phyloP scores from a whole-genome alignment of 2,797 vertebrate species.

The Dallia pectoralis region DNA sequence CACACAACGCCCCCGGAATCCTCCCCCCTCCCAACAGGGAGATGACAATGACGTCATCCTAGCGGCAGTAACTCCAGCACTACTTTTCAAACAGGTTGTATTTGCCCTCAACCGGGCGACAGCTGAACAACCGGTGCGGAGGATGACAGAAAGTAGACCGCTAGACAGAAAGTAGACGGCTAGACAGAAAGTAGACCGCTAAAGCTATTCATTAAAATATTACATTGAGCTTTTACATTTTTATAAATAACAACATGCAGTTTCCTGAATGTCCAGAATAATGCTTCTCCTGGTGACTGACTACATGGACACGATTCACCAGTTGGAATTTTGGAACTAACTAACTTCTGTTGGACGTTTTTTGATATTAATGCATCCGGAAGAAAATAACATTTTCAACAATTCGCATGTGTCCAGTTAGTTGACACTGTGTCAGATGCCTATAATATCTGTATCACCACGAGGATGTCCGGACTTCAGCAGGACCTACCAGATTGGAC shows the following conservation, averaged over 20 bases:
- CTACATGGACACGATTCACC: not conserved
- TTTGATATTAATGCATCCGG: not conserved
- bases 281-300: not conserved
- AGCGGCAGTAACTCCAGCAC: conserved; percentile 7
- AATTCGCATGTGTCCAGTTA: not conserved
- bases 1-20: no score
- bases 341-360: not conserved
- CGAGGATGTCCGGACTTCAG: not conserved
- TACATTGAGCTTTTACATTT: no score
- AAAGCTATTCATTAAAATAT: no score
- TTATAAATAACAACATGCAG: no score
- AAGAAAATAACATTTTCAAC: not conserved
- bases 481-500: not conserved
- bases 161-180: no score
- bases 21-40: not conserved
- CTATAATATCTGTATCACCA: not conserved
- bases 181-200: no score
- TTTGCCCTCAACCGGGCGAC: not conserved
- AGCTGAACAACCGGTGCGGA: not conserved
- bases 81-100: conserved; percentile 33
- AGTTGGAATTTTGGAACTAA: not conserved
- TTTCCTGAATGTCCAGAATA: not conserved
- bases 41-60: conserved; percentile 44
- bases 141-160: conserved; percentile 12
- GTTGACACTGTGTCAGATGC: not conserved